Evolutionary conservation across 1,140 invertebrate genomes (phyloP).

Genomic region (Philopotamus ludificatus): DNA sequence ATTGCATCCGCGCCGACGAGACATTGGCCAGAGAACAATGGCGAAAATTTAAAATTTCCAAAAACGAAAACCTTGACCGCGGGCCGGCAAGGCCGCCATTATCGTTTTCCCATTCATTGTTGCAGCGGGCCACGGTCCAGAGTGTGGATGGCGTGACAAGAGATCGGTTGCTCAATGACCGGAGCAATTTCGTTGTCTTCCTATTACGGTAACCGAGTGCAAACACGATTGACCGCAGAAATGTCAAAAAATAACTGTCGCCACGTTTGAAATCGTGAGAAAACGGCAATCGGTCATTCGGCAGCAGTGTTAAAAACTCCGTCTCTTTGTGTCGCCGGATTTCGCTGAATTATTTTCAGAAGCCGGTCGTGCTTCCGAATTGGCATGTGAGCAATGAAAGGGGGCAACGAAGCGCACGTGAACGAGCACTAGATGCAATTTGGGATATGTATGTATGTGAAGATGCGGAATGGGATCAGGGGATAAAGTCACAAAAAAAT

Average conservation of each 20-base stretch:
- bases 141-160: neutral
- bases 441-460: too few relatives aligned
- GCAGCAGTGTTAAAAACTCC: neutral
- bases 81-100: slow-evolving; percentile 1
- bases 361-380: neutral
- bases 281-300: neutral
- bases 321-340: neutral
- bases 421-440: too few relatives aligned
- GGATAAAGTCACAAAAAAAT: too few relatives aligned
- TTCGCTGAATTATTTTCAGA: neutral
- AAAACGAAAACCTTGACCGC: slow-evolving; percentile 10
- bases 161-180: neutral
- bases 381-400: too few relatives aligned
- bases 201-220: neutral
- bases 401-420: too few relatives aligned
- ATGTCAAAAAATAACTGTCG: slow-evolving; percentile 17
- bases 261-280: slow-evolving; percentile 3
- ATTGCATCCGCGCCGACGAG: neutral
- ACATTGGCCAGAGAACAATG: neutral
- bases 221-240: slow-evolving; percentile 11
- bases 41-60: neutral
- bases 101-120: neutral
- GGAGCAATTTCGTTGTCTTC: neutral
- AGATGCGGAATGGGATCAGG: too few relatives aligned
- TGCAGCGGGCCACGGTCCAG: neutral